Conservation (phyloP, 1,140 invertebrate species). For the Drosophila pandora region DNA sequence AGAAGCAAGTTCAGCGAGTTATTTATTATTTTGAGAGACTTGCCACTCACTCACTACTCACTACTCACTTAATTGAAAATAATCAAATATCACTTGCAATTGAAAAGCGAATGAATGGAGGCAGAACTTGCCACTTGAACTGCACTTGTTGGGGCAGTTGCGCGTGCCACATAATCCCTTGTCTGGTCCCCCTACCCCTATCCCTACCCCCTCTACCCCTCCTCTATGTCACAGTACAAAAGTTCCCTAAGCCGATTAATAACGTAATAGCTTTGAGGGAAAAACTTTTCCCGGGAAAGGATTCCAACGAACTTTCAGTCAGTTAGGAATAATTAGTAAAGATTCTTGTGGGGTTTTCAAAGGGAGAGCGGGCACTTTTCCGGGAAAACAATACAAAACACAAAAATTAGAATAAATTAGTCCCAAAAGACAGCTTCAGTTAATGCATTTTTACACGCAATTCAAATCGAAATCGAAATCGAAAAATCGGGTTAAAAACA, state of each 20-base stretch:
- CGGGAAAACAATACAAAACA: no score
- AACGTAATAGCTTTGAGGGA: constrained; percentile 10
- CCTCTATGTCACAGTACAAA: constrained; percentile 12
- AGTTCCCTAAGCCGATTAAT: constrained; percentile 41
- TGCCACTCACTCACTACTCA: no score
- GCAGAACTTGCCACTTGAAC: constrained; percentile 19
- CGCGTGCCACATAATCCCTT: constrained; percentile 20
- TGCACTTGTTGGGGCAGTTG: constrained; percentile 32
- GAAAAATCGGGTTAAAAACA: constrained; percentile 51
- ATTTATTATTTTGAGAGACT: no score
- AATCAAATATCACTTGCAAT: constrained; percentile 21
- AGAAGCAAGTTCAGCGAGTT: no score
- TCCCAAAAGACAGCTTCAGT: constrained; percentile 8
- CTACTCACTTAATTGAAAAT: constrained; percentile 20
- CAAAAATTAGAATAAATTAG: no score
- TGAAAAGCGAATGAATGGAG: constrained; percentile 10
- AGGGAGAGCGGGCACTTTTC: background rate
- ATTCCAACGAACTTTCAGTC: background rate
- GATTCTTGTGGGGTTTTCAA: no score
- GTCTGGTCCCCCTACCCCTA: background rate
- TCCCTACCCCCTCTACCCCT: no score
- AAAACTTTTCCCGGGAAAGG: constrained; percentile 23
- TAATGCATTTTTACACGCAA: constrained; percentile 53
- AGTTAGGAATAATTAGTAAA: no score
- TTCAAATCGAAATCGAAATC: constrained; percentile 65